Percentiles rank a stretch among this genome's conserved stretches.
These are phyloP conservation scores for Trichoplusia ni DNA, from an alignment of 1,140 invertebrate genomes.

Conservation along the genomic window DNA sequence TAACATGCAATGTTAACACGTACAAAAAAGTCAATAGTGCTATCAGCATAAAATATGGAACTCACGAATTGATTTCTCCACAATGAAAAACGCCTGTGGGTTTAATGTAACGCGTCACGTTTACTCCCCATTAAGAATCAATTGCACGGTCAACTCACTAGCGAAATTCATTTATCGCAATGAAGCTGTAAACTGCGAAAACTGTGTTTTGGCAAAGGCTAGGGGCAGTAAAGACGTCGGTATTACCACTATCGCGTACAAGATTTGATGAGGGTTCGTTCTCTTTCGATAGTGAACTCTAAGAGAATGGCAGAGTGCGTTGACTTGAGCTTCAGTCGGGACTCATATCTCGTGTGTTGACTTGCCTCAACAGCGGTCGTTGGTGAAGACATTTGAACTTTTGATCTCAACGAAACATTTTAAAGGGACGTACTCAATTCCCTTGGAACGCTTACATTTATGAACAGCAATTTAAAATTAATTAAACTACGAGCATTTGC, in stretches of 20 bases:
- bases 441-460: not conserved
- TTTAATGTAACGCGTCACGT: slow-evolving; percentile 15
- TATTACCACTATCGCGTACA: slow-evolving; percentile 38
- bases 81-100: slow-evolving; percentile 11
- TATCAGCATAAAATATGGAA: slow-evolving; percentile 22
- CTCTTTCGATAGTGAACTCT: slow-evolving; percentile 32
- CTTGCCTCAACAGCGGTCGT: slow-evolving; percentile 2
- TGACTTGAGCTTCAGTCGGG: slow-evolving; percentile 28
- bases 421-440: slow-evolving; percentile 10
- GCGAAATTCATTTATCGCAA: slow-evolving; percentile 34
- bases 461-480: no score
- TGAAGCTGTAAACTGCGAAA: slow-evolving; percentile 26
- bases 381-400: slow-evolving; percentile 34
- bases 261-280: slow-evolving; percentile 43
- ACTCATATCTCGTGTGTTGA: slow-evolving; percentile 9
- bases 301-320: slow-evolving; percentile 31
- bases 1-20: not conserved
- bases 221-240: slow-evolving; percentile 59
- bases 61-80: slow-evolving; percentile 5
- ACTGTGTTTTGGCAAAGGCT: slow-evolving; percentile 41
- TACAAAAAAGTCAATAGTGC: slow-evolving; percentile 10
- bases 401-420: slow-evolving; percentile 25
- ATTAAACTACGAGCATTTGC: no score
- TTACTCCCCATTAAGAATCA: slow-evolving; percentile 36
- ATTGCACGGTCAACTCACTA: slow-evolving; percentile 23